Percentiles rank a stretch among this genome's conserved stretches.
Conservation (phyloP, 2,797 vertebrate genomes). For the Furcifer pardalis region DNA sequence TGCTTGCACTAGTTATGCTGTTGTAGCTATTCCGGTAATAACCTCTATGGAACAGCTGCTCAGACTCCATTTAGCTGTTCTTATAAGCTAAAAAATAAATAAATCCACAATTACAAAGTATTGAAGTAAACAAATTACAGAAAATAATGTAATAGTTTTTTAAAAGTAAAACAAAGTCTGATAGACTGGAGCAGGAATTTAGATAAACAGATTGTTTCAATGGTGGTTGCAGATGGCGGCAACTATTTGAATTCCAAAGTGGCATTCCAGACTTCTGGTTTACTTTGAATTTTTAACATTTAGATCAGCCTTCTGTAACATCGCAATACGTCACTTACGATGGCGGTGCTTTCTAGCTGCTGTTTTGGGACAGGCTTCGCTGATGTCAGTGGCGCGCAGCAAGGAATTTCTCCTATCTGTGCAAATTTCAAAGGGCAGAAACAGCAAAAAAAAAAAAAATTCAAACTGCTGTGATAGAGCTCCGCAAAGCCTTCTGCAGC, state of each 20-base stretch:
- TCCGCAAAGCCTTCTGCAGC: no score
- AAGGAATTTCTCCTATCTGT: no score
- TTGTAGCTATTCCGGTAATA: conserved; percentile 98
- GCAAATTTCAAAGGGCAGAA: no score
- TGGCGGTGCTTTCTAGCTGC: no score
- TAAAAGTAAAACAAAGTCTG: background rate
- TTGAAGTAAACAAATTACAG: conserved; percentile 38
- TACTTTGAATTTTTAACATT: background rate
- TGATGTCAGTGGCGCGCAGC: no score
- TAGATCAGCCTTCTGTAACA: background rate
- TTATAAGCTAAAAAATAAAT: conserved; percentile 75
- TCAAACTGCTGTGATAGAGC: no score
- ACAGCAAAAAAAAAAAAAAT: no score
- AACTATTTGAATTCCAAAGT: background rate
- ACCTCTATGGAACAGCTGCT: conserved; percentile 97
- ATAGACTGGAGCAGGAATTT: background rate
- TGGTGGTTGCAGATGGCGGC: no score
- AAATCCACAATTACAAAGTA: conserved; percentile 26
- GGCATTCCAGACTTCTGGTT: background rate
- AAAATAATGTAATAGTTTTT: background rate
- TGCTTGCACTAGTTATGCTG: conserved; percentile 98
- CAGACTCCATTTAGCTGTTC: conserved; percentile 98
- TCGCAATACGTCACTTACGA: no score
- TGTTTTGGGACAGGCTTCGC: no score
- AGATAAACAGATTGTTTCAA: background rate